Conservation (phyloP, 30 jellyfish, hydroid and myxozoan species). For the Sanderia malayensis region DNA sequence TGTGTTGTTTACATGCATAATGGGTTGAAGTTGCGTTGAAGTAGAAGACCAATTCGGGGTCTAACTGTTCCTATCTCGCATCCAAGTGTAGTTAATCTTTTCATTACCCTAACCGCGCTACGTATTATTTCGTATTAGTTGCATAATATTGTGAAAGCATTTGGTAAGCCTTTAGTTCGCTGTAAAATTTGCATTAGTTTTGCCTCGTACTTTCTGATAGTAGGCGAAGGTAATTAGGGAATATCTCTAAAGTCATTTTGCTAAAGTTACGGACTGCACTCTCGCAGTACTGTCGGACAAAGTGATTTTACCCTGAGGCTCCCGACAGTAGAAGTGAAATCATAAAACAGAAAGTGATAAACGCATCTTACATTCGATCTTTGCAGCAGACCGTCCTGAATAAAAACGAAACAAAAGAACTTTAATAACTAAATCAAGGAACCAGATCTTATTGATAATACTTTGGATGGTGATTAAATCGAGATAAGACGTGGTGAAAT, state of each 20-base stretch:
- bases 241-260: too few species aligned
- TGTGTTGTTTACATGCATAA: too few species aligned
- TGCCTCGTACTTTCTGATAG: background rate
- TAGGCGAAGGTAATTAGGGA: background rate
- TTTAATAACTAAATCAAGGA: background rate
- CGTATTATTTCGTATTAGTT: too few species aligned
- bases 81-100: too few species aligned
- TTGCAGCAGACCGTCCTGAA: constrained; percentile 19
- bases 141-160: too few species aligned
- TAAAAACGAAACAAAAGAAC: constrained; percentile 1
- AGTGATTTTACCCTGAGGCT: too few species aligned
- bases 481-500: background rate
- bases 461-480: background rate
- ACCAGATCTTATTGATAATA: background rate
- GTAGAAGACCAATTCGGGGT: too few species aligned
- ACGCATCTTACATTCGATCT: constrained; percentile 37
- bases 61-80: too few species aligned
- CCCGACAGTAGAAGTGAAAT: too few species aligned
- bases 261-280: background rate
- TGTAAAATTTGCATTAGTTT: background rate
- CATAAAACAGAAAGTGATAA: background rate
- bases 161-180: too few species aligned
- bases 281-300: background rate
- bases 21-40: too few species aligned
- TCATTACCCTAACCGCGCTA: too few species aligned